Evolutionary conservation across 2,888 invertebrate genomes (phyloP).

Genomic region (Synergus laeviventris): DNA sequence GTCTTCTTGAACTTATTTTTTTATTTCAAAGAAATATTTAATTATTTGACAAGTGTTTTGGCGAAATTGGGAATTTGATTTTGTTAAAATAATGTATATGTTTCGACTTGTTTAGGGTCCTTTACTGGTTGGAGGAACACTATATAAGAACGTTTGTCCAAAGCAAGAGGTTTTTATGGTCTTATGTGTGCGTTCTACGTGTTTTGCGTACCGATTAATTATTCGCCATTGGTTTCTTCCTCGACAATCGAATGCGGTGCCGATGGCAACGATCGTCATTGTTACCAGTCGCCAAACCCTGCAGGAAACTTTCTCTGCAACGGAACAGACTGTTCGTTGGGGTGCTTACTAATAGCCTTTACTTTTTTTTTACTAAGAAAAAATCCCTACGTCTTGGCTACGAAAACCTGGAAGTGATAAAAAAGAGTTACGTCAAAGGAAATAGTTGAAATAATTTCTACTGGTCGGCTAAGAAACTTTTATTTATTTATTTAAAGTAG

Average conservation of each 20-base stretch:
- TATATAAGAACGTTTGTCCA: neutral
- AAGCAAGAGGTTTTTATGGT: conserved; percentile 41
- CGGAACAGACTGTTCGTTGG: conserved; percentile 48
- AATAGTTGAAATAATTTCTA: neutral
- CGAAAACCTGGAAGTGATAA: neutral
- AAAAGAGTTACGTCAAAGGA: neutral
- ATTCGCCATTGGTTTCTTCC: conserved; percentile 56
- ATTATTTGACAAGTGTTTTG: too few relatives aligned
- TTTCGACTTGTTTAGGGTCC: neutral
- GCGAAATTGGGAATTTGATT: neutral
- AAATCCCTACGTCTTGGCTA: conserved; percentile 12
- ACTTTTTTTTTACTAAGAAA: conserved; percentile 50
- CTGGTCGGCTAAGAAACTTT: neutral
- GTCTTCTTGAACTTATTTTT: neutral
- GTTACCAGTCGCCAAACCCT: conserved; percentile 44
- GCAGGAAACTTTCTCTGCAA: conserved; percentile 59
- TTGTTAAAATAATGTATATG: neutral
- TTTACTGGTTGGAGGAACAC: neutral
- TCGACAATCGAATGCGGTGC: conserved; percentile 47
- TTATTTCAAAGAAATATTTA: conserved; percentile 6
- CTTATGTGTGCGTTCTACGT: conserved; percentile 64
- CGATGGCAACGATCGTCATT: conserved; percentile 40
- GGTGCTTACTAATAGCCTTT: conserved; percentile 57
- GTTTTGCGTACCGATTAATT: conserved; percentile 67
- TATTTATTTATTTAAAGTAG: neutral